These are phyloP conservation scores for Tipula lateralis DNA, from an alignment of 2,888 invertebrate species.

Conservation along the genomic window DNA sequence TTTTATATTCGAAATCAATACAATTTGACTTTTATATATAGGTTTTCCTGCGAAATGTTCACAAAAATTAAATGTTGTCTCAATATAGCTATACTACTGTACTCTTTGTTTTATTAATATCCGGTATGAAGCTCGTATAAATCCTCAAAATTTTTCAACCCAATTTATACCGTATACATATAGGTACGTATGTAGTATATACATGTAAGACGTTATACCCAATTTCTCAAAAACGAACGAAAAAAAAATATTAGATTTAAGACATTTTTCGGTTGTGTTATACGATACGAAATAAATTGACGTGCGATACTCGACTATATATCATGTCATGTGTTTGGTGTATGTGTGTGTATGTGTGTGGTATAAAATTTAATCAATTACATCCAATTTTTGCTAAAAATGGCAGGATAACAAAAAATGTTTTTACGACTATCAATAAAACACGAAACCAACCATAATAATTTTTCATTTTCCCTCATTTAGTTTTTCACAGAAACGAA, in stretches of 20 bases:
- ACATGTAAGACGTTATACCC: background rate
- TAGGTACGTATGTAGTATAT: too few species aligned
- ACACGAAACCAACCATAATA: background rate
- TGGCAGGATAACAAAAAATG: background rate
- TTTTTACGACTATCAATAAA: conserved; percentile 19
- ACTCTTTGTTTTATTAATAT: background rate
- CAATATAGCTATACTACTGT: background rate
- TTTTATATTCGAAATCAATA: background rate
- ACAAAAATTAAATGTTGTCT: background rate
- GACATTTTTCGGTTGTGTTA: background rate
- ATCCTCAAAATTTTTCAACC: background rate
- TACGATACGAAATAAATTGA: conserved; percentile 13
- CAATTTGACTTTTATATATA: background rate
- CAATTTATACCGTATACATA: conserved; percentile 6
- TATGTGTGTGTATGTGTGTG: background rate
- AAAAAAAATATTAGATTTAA: background rate
- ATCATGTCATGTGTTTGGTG: background rate
- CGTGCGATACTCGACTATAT: background rate
- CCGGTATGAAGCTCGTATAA: background rate
- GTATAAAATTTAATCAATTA: background rate
- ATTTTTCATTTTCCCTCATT: background rate
- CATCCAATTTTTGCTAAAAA: background rate
- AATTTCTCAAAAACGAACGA: background rate
- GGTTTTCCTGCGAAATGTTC: background rate
- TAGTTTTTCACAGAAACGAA: background rate